These are phyloP conservation scores for Myzus persicae DNA, from an alignment of 1,140 invertebrate genomes.

Conservation along the genomic window DNA sequence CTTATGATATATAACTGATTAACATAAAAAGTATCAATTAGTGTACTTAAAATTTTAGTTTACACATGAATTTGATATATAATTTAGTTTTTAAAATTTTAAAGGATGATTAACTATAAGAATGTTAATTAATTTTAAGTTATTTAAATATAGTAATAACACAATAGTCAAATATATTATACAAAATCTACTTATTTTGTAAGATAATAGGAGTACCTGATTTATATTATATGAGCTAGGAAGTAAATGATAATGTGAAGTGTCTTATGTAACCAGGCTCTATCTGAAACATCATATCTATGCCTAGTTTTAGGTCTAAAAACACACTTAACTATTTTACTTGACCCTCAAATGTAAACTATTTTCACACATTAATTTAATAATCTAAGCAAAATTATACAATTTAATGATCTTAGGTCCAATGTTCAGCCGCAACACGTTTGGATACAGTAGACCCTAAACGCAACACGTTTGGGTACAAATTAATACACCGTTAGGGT, in stretches of 20 bases:
- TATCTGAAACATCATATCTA: background rate
- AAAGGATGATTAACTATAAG: background rate
- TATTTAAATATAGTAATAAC: background rate
- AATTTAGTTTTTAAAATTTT: background rate
- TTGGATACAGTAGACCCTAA: no score
- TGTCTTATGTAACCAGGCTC: background rate
- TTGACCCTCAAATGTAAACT: background rate
- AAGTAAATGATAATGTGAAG: background rate
- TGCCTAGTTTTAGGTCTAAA: background rate
- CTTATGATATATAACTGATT: background rate
- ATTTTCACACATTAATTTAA: background rate
- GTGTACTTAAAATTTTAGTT: conserved; percentile 18
- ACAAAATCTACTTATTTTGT: background rate
- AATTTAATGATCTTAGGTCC: background rate
- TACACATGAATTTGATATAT: background rate
- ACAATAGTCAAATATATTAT: background rate
- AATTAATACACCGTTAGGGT: no score
- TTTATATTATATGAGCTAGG: background rate
- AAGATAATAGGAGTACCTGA: background rate
- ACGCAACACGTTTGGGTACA: no score
- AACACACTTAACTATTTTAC: background rate
- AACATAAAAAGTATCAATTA: background rate
- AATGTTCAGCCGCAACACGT: no score
- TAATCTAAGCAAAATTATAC: background rate
- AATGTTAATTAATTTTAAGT: background rate